A percentile compares a stretch with the other conserved stretches of the same genome.
Conservation (phyloP, 2,888 invertebrate species). For the Andrena haemorrhoa region DNA sequence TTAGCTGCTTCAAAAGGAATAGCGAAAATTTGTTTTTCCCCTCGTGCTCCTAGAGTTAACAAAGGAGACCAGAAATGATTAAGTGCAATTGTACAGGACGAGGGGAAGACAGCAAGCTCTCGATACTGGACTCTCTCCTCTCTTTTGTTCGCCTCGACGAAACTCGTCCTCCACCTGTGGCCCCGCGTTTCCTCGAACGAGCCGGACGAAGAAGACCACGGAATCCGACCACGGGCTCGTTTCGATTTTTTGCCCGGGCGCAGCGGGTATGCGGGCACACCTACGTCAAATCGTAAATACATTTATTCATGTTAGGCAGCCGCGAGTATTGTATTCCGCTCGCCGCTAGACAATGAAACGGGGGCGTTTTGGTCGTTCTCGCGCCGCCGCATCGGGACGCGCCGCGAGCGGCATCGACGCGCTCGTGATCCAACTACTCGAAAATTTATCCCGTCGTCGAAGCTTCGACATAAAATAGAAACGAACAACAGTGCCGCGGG, state of each 20-base stretch:
- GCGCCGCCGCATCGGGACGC: constrained; percentile 57
- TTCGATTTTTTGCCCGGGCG: constrained; percentile 71
- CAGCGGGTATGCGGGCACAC: constrained; percentile 77
- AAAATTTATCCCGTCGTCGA: constrained; percentile 53
- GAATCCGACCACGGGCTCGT: constrained; percentile 69
- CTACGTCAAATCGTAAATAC: constrained; percentile 83
- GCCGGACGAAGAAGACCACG: constrained; percentile 60
- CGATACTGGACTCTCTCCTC: constrained; percentile 44
- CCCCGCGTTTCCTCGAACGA: constrained; percentile 61
- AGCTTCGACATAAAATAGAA: constrained; percentile 9
- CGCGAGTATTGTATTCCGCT: constrained; percentile 83
- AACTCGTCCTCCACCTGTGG: constrained; percentile 71
- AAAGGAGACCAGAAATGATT: constrained; percentile 40
- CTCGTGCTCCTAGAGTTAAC: background rate
- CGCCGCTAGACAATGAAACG: constrained; percentile 82
- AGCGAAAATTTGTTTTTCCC: background rate
- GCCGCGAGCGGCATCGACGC: constrained; percentile 14
- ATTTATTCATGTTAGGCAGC: constrained; percentile 83
- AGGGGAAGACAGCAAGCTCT: constrained; percentile 57
- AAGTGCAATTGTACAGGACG: constrained; percentile 58
- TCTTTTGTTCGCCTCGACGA: constrained; percentile 45
- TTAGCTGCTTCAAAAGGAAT: background rate
- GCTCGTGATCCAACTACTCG: constrained; percentile 48
- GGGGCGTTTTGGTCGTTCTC: constrained; percentile 81
- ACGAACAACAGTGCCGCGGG: background rate